A percentile compares a stretch with the other conserved stretches of the same genome.
Conservation (phyloP, 2,113 vertebrate genomes). For the Acinonyx jubatus region DNA sequence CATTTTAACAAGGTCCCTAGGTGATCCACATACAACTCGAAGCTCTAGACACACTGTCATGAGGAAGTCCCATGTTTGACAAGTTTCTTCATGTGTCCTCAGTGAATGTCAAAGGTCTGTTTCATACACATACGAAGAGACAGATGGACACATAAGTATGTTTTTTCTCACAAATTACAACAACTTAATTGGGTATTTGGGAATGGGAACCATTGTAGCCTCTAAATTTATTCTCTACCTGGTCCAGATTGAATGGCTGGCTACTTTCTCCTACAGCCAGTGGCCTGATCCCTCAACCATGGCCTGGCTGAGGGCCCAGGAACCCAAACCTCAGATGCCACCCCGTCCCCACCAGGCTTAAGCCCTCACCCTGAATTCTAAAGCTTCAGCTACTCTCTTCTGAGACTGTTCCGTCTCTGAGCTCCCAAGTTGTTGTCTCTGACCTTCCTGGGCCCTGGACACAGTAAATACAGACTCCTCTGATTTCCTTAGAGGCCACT, state of each 20-base stretch:
- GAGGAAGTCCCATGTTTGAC: not conserved
- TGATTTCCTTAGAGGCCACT: not conserved
- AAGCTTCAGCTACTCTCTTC: not conserved
- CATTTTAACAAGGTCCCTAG: not conserved
- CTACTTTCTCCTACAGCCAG: not conserved
- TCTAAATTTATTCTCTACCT: not conserved
- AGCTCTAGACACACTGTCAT: not conserved
- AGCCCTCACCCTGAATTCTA: not conserved
- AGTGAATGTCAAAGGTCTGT: not conserved
- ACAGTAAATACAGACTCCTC: not conserved
- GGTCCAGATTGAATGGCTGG: not conserved
- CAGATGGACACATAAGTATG: not conserved
- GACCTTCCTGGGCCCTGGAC: not conserved
- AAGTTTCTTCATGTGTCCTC: not conserved
- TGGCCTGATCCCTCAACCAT: not conserved
- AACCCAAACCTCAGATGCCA: accelerated
- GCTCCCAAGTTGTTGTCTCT: not conserved
- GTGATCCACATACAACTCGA: too few relatives aligned
- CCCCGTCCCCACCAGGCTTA: not conserved
- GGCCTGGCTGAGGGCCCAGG: not conserved
- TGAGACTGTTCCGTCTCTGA: not conserved
- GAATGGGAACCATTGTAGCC: not conserved
- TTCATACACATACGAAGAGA: not conserved
- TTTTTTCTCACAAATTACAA: not conserved
- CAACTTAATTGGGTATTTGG: not conserved